A percentile compares a stretch with the other conserved stretches of the same genome.
phyloP scores from a whole-genome alignment of 2,113 vertebrate species.

The Phalacrocorax aristotelis region DNA sequence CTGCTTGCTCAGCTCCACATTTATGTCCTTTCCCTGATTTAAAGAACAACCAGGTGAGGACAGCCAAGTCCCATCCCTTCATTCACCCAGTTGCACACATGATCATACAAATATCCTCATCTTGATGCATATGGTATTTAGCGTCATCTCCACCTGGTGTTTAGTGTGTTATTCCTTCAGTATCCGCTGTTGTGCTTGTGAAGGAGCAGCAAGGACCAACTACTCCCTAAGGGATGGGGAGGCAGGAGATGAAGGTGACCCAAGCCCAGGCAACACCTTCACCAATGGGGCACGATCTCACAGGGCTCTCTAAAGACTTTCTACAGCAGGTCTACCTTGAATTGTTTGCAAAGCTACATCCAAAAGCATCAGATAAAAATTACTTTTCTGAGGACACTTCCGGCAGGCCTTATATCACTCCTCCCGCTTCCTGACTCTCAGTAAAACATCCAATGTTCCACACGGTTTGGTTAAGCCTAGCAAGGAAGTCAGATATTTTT shows the following conservation, averaged over 20 bases:
- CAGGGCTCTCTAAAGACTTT: background rate
- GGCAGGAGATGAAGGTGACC: background rate
- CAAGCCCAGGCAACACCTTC: background rate
- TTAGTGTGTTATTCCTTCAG: background rate
- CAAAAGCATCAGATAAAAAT: background rate
- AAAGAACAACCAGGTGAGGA: background rate
- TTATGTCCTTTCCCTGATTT: background rate
- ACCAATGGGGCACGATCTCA: background rate
- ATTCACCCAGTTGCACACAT: background rate
- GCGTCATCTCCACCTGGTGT: background rate
- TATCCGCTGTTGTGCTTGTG: background rate
- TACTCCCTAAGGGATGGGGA: background rate
- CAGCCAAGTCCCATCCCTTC: background rate
- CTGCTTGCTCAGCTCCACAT: background rate
- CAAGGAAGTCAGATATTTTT: background rate
- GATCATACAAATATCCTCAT: background rate
- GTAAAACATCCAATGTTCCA: background rate
- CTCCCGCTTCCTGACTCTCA: background rate
- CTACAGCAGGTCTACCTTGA: background rate
- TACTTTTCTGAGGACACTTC: background rate
- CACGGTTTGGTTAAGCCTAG: background rate
- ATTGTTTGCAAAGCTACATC: background rate
- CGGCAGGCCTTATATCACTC: background rate
- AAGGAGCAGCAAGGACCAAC: background rate
- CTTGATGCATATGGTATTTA: background rate